Evolutionary conservation across 2,113 vertebrate genomes (phyloP), one percentile per base, ranked within the genome.

Genomic region (Eolophus roseicapilla): DNA sequence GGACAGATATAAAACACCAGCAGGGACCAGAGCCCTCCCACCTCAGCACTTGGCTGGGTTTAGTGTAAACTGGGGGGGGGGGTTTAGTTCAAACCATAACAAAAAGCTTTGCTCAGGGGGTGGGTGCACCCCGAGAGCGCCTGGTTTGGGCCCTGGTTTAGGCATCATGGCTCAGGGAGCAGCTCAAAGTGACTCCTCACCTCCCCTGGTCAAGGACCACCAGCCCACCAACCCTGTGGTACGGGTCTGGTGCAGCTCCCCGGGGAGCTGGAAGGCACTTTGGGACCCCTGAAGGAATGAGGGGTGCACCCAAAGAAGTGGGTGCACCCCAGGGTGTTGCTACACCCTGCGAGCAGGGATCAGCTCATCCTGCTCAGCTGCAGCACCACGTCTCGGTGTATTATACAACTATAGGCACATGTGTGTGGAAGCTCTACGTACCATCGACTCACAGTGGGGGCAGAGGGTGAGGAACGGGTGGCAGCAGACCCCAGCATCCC

Each of bases 241-340:
- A 1, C 3, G 50, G 80, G 87, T 44, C 28, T 37, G 39, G 60
- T 23, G 44, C 43, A 49, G 92, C 86, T 73, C 86, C 14, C 23
- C 1, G 44, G 19, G 57, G 47, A 84, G 82, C 92, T 67, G 79
- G 74, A 75, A 95, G 94, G 93, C 93, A 95, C 94, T 96, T 93
- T 49, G 82, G 79, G 82, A 33, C 10, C 35, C 44, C 6, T 4
- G 68, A 19, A 73, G 10, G 75, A 65, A 57, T 2, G 57, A 39
- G 13, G 41, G 70, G 28, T 35, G 29, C 31, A 5, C 15, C 81
- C 80, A 10, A 5, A 35, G 44, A 27, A 3, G 15, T 2, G 21
- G 81, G 65, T 12, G 39, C 35, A 17, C 31, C 55, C 46, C 27
- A 3, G 44, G 64, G 25, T 25, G 71, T 41, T 9, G 2, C 35